These are phyloP conservation scores for Cataglyphis albicans DNA, from an alignment of 2,888 invertebrate genomes.

Conservation along the genomic window DNA sequence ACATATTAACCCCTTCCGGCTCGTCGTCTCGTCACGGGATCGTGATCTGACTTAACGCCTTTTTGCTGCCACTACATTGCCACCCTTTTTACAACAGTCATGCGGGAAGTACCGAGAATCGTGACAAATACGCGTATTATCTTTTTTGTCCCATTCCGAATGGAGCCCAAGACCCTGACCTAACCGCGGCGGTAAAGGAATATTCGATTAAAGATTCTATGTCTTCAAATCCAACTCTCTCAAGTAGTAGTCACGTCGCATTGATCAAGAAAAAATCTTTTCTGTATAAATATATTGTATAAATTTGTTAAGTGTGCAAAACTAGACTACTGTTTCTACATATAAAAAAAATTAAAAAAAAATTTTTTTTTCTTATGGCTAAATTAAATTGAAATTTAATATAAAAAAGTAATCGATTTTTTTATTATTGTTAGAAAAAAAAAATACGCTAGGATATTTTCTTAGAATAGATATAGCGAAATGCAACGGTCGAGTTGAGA, in stretches of 20 bases:
- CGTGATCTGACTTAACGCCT: constrained; percentile 84
- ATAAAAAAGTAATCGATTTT: background rate
- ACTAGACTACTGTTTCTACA: background rate
- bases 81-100: constrained; percentile 54
- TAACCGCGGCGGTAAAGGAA: constrained; percentile 32
- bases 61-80: constrained; percentile 76
- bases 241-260: constrained; percentile 50
- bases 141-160: constrained; percentile 45
- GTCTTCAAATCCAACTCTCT: constrained; percentile 51
- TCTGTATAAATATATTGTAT: background rate
- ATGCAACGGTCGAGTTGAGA: background rate
- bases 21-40: constrained; percentile 74
- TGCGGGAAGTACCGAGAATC: constrained; percentile 62
- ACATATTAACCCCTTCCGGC: constrained; percentile 82
- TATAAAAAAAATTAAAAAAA: background rate
- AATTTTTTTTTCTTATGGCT: background rate
- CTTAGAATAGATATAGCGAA: constrained; percentile 4
- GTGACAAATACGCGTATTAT: constrained; percentile 65
- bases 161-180: constrained; percentile 34
- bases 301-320: constrained; percentile 20
- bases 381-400: background rate
- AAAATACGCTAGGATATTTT: constrained; percentile 2
- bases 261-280: background rate
- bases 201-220: constrained; percentile 26
- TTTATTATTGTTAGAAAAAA: background rate